A percentile compares a stretch with the other conserved stretches of the same genome.
These are phyloP conservation scores for Tipula lateralis DNA, from an alignment of 2,888 invertebrate species.

Conservation along the genomic window DNA sequence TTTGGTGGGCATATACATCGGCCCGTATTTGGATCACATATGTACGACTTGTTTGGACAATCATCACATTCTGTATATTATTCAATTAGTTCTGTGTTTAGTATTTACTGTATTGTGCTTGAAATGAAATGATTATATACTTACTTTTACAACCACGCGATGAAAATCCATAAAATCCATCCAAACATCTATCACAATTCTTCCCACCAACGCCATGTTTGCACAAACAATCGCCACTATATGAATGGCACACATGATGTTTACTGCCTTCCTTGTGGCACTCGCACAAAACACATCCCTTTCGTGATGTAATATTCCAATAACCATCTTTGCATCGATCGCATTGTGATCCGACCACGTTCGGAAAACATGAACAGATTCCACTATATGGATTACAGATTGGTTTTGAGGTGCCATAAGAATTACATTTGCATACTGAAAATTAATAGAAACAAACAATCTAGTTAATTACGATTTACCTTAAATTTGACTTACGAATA, in stretches of 20 bases:
- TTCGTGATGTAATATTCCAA: constrained; percentile 68
- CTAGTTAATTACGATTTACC: background rate
- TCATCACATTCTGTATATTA: constrained; percentile 62
- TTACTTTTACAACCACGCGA: constrained; percentile 71
- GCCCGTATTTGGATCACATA: constrained; percentile 85
- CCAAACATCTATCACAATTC: constrained; percentile 68
- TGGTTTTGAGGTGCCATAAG: constrained; percentile 62
- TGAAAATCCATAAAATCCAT: constrained; percentile 68
- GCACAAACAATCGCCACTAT: constrained; percentile 73
- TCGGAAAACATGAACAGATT: constrained; percentile 68
- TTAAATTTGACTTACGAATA: no score
- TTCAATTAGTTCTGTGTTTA: background rate
- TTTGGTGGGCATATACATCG: constrained; percentile 87
- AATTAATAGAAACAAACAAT: background rate
- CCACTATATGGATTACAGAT: constrained; percentile 73
- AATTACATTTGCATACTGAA: constrained; percentile 79
- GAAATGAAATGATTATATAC: constrained; percentile 38
- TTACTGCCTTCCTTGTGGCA: constrained; percentile 69
- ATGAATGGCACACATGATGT: constrained; percentile 65
- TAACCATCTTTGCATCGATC: constrained; percentile 71
- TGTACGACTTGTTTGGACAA: constrained; percentile 75
- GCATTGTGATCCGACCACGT: constrained; percentile 70
- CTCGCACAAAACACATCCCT: constrained; percentile 77
- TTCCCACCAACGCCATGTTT: constrained; percentile 69
- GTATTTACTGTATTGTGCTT: background rate